phyloP scores from a whole-genome alignment of 64 coral and sea anemone species.

The Cladopsammia gracilis region DNA sequence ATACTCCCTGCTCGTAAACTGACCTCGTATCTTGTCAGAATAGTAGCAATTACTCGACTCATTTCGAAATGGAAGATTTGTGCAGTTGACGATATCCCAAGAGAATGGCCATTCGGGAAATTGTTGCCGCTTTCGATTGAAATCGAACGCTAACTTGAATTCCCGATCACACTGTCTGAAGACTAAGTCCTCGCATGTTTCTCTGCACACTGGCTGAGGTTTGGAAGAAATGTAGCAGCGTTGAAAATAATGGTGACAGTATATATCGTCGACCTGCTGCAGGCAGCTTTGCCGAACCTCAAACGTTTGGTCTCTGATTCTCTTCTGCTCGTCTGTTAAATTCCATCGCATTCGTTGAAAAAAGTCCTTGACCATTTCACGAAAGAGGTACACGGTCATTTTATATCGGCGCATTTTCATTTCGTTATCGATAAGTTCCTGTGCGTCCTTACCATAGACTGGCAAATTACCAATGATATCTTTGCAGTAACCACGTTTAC shows the following conservation, averaged over 20 bases:
- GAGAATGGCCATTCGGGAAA: neutral
- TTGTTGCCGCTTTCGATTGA: neutral
- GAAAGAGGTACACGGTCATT: neutral
- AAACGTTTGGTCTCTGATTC: neutral
- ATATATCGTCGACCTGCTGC: neutral
- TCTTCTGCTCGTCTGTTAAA: neutral
- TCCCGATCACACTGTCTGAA: neutral
- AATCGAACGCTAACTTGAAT: neutral
- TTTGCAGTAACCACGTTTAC: conserved; percentile 4
- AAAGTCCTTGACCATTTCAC: neutral
- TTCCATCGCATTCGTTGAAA: neutral
- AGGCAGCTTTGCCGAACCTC: neutral
- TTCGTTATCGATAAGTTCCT: neutral
- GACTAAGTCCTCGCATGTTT: neutral
- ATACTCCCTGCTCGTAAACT: neutral
- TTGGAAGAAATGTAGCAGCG: conserved; percentile 7
- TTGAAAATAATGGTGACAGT: conserved; percentile 23
- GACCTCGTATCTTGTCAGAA: conserved; percentile 25
- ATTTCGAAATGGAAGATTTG: conserved; percentile 22
- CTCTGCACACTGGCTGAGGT: neutral
- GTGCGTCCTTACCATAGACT: neutral
- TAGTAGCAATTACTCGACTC: conserved; percentile 13
- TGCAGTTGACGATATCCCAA: conserved; percentile 18
- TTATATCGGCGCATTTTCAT: neutral
- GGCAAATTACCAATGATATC: conserved; percentile 10